Conservation (phyloP, 2,113 vertebrate species). For the Sander lucioperca region DNA sequence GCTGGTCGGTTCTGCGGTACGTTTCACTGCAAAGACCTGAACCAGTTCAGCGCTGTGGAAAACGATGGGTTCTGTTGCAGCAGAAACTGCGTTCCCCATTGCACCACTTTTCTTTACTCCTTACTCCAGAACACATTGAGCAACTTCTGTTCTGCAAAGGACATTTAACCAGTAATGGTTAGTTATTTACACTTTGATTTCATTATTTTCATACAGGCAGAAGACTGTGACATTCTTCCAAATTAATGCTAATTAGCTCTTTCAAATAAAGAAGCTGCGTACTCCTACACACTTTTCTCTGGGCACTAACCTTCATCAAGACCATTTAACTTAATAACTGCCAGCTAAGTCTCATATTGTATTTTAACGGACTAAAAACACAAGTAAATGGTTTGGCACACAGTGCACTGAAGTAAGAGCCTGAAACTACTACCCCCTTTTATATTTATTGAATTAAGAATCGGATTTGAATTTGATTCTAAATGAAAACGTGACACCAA, state of each 20-base stretch:
- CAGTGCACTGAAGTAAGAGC: not conserved
- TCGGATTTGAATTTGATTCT: not conserved
- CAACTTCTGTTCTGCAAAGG: not conserved
- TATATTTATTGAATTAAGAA: not conserved
- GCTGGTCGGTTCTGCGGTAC: too few species aligned
- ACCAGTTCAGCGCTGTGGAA: too few species aligned
- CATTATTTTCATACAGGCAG: not conserved
- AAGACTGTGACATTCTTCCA: not conserved
- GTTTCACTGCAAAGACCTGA: not conserved
- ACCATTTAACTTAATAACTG: slow-evolving; percentile 3
- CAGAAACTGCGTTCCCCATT: too few species aligned
- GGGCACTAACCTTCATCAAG: not conserved
- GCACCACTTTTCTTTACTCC: not conserved
- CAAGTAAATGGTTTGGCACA: not conserved
- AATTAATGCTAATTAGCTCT: not conserved
- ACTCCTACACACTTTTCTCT: not conserved
- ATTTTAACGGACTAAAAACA: not conserved
- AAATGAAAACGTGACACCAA: not conserved
- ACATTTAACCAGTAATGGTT: not conserved
- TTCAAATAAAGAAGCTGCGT: not conserved
- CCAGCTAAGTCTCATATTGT: not conserved
- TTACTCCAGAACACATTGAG: not conserved
- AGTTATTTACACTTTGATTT: not conserved
- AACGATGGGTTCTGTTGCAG: too few species aligned
- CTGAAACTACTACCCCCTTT: not conserved